These are phyloP conservation scores for Balaeniceps rex DNA, from an alignment of 2,113 vertebrate species.

Conservation along the genomic window DNA sequence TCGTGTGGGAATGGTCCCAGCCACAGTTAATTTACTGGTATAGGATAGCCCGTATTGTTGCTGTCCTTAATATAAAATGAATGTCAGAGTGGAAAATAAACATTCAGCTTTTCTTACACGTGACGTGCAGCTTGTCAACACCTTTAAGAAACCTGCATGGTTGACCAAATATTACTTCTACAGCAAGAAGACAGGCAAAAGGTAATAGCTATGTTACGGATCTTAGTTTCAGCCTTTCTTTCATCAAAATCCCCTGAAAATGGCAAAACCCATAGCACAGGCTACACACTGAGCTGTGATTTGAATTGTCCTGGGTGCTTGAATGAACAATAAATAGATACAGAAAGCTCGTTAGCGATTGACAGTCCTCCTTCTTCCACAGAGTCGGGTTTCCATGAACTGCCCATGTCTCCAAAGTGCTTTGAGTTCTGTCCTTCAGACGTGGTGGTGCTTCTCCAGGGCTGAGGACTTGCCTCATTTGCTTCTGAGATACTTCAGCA, in stretches of 20 bases:
- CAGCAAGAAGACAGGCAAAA: not conserved
- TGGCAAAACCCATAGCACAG: not conserved
- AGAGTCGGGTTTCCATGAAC: not conserved
- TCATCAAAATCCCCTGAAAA: not conserved
- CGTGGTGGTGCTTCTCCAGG: not conserved
- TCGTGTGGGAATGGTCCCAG: accelerated
- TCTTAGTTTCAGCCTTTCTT: not conserved
- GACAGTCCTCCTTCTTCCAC: not conserved
- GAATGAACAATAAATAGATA: not conserved
- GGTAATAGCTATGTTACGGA: not conserved
- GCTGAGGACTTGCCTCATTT: not conserved
- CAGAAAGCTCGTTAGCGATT: not conserved
- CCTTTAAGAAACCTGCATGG: not conserved
- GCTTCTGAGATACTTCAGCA: not conserved
- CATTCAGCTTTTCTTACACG: not conserved
- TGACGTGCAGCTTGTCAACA: not conserved
- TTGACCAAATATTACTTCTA: not conserved
- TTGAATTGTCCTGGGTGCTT: not conserved
- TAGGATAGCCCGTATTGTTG: accelerated
- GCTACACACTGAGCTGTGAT: not conserved
- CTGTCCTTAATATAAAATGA: not conserved
- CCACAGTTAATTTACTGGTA: accelerated
- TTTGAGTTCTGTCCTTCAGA: not conserved
- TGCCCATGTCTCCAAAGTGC: not conserved
- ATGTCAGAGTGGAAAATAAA: not conserved